Evolutionary conservation across 2,113 vertebrate genomes (phyloP), one percentile per base, ranked within the genome.

Genomic region (Tinamus guttatus): DNA sequence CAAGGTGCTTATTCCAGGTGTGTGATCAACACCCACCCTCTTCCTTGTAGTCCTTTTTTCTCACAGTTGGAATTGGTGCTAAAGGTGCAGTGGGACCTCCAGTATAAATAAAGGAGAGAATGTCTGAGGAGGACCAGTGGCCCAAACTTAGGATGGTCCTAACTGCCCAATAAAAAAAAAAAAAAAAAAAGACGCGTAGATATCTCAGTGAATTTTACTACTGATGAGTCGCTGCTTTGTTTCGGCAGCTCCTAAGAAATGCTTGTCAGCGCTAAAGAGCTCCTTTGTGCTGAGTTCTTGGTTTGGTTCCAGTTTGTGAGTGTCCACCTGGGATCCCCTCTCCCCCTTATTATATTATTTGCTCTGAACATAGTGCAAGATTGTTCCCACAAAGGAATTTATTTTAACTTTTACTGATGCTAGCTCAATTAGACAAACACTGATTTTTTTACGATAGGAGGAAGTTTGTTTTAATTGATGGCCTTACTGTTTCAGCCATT

Each of bases 391-490:
- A 34, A 27, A 36, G 25, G 25, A 34, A 2, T 73, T 40, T 36
- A 10, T n/a, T 74, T 45, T 82, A 40, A 13, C 63, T 30, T 77
- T 75, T 7, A 21, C 11, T 76, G 12, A 28, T 58, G 12, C 7
- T 65, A 58, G 4, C 13, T n/a, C 40, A 43, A 54, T 45, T 60
- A 13, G n/a, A 47, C 36, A 81, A 84, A 63, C 3, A 22, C 25
- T 41, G 40, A 41, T 22, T 43, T 43, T 43, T 17, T 43, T 43
- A 18, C 22, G n/a, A 15, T 0, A 0, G 43, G 5, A 52, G 49
- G 3, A 47, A 49, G 40, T 25, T 36, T 63, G 81, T 87, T 78
- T 78, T 54, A 52, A 22, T 11, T 43, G 5, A 43, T 81, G 60
- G 11, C 14, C 3, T 56, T 77, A n/a, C 28, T 5, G 7, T 62